Base-by-base conservation (phyloP, 2,888 invertebrate genomes). In the Sarcophaga carnaria region DNA sequence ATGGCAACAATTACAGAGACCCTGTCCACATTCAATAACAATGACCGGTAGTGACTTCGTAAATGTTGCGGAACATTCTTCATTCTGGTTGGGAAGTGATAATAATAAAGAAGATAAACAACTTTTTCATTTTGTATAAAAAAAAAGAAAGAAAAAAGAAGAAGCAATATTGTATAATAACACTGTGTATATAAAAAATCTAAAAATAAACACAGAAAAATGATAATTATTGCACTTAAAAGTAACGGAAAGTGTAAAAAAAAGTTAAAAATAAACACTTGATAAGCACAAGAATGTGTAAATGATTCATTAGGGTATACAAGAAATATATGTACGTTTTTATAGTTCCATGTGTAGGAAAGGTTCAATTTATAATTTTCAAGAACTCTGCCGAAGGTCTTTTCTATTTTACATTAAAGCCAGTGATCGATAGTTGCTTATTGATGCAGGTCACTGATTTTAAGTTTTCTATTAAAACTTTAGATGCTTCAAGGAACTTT, bases 1-100 rank as follows among this genome's bases (percentile, higher is more conserved):
- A 54, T 54, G 14, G 54, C 54, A 47, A 60, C 60, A 14, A 22
- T 54, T 22, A 27, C 8, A 69, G 37, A 67, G n/a, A 62, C n/a
- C 20, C n/a, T 70, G 22, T 70, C 69, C 69, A 22, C 27, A 82
- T 49, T 54, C 25, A 67, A 75, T 60, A 63, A 69, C 63, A 71
- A 71, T 76, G 82, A 64, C 82, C 82, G 82, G 82, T 71, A 82
- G 82, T 82, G 63, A 70, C 76, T 76, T 82, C 63, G 59, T 75
- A 64, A 70, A 17, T 45, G 25, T 63, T 63, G 49, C 47, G 62
- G 22, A 4, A 37, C 60, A 25, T n/a, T 62, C 62, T 60, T 72
- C 14, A 12, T 37, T 67, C 6, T 69, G 17, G 8, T 63, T 49
- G 63, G 17, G 12, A 54, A 54, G 10, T 54, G 17, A 54, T 17